phyloP scores from a whole-genome alignment of 2,888 invertebrate species.

The Athripsodes cinereus region DNA sequence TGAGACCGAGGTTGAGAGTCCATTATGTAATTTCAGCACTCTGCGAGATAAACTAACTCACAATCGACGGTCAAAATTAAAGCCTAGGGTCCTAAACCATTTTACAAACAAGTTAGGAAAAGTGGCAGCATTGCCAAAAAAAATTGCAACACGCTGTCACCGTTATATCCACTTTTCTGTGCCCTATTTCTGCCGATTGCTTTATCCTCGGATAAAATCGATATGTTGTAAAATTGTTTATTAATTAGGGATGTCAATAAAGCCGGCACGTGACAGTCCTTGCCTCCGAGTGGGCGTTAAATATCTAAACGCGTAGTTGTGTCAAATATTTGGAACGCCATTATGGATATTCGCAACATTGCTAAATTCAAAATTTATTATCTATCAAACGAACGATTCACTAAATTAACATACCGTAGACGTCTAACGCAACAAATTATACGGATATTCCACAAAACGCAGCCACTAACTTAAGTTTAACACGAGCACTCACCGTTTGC shows the following conservation, averaged over 20 bases:
- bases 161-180: constrained; percentile 55
- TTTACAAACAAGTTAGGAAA: constrained; percentile 48
- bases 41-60: constrained; percentile 16
- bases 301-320: constrained; percentile 52
- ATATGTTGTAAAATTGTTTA: constrained; percentile 34
- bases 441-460: constrained; percentile 13
- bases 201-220: constrained; percentile 40
- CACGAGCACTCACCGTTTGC: constrained; percentile 67
- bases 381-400: constrained; percentile 11
- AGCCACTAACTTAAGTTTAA: constrained; percentile 22
- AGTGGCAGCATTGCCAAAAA: constrained; percentile 55
- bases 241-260: constrained; percentile 37
- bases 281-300: constrained; percentile 26
- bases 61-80: constrained; percentile 14
- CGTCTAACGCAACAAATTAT: constrained; percentile 9
- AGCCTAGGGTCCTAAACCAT: constrained; percentile 25
- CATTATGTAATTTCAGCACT: constrained; percentile 49
- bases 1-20: constrained; percentile 29
- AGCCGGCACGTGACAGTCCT: constrained; percentile 23
- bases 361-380: constrained; percentile 15
- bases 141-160: constrained; percentile 56
- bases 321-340: constrained; percentile 47
- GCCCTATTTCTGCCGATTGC: constrained; percentile 41
- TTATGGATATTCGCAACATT: constrained; percentile 20
- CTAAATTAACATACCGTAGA: constrained; percentile 8